These are phyloP conservation scores for Neoscelio sp. DNA, from an alignment of 2,888 invertebrate genomes.

Conservation along the genomic window DNA sequence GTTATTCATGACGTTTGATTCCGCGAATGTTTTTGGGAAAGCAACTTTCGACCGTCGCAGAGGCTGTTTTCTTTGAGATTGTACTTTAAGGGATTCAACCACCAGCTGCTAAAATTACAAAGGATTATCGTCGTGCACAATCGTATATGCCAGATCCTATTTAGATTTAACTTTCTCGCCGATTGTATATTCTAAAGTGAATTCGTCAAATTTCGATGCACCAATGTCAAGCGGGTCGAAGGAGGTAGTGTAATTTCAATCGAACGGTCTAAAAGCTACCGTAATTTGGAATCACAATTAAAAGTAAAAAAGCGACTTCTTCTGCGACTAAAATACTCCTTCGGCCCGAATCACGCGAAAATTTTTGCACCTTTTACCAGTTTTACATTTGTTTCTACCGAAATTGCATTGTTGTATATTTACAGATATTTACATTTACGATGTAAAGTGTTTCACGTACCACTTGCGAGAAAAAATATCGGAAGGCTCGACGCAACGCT, in stretches of 20 bases:
- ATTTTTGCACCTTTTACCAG: constrained; percentile 62
- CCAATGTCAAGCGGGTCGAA: constrained; percentile 39
- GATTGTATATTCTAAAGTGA: constrained; percentile 56
- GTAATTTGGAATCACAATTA: no score
- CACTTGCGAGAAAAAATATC: constrained; percentile 10
- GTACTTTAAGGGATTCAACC: constrained; percentile 10
- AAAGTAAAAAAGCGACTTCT: no score
- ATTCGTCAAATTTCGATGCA: constrained; percentile 55
- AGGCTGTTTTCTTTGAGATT: constrained; percentile 8
- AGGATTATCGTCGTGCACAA: constrained; percentile 54
- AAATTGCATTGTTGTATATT: constrained; percentile 60
- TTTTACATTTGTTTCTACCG: constrained; percentile 67
- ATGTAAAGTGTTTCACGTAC: constrained; percentile 52
- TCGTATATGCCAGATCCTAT: constrained; percentile 43
- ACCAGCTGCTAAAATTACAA: constrained; percentile 18
- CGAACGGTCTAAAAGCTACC: no score
- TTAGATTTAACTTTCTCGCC: constrained; percentile 56
- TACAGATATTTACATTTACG: constrained; percentile 51
- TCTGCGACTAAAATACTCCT: constrained; percentile 9
- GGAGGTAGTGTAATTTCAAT: constrained; percentile 2
- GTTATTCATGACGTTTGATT: constrained; percentile 5
- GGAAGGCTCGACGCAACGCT: not conserved
- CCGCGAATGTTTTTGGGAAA: not conserved
- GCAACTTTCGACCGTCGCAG: constrained; percentile 2
- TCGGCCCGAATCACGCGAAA: constrained; percentile 31